Evolutionary conservation across 2,113 vertebrate species (phyloP).

Genomic region (Neogobius melanostomus): DNA sequence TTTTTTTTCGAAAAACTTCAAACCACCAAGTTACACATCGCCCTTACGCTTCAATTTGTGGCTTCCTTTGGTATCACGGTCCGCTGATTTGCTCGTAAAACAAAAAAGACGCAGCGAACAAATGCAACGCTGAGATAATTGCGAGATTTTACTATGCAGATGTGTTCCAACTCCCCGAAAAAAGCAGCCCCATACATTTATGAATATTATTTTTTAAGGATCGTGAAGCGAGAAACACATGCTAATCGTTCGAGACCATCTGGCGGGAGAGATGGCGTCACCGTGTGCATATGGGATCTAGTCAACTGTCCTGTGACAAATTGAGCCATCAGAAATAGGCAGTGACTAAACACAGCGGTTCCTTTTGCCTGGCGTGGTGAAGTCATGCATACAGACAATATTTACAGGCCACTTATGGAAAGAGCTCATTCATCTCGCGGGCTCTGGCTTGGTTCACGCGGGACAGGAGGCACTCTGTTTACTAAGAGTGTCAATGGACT

Average conservation of each 20-base stretch:
- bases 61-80: constrained; percentile 37
- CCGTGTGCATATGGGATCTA: constrained; percentile 32
- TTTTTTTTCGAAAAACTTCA: constrained; percentile 38
- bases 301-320: constrained; percentile 39
- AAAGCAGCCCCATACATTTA: constrained; percentile 1
- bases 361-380: constrained; percentile 44
- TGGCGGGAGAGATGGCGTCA: constrained; percentile 7
- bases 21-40: constrained; percentile 38
- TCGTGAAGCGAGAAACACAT: constrained; percentile 17
- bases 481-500: constrained; percentile 64
- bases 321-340: constrained; percentile 46
- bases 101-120: constrained; percentile 20
- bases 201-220: neutral
- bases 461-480: constrained; percentile 47
- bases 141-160: constrained; percentile 4
- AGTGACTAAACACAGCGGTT: constrained; percentile 54
- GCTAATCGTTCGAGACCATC: constrained; percentile 35
- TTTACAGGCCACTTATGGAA: constrained; percentile 55
- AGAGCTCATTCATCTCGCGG: constrained; percentile 35
- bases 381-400: constrained; percentile 58
- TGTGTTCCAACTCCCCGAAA: neutral
- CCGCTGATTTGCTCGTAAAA: constrained; percentile 31
- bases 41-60: constrained; percentile 32
- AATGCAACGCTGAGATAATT: constrained; percentile 32
- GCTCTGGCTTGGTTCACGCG: constrained; percentile 33